Percentiles rank a stretch among this genome's conserved stretches.
phyloP scores from a whole-genome alignment of 2,797 vertebrate species.

The Mareca penelope region DNA sequence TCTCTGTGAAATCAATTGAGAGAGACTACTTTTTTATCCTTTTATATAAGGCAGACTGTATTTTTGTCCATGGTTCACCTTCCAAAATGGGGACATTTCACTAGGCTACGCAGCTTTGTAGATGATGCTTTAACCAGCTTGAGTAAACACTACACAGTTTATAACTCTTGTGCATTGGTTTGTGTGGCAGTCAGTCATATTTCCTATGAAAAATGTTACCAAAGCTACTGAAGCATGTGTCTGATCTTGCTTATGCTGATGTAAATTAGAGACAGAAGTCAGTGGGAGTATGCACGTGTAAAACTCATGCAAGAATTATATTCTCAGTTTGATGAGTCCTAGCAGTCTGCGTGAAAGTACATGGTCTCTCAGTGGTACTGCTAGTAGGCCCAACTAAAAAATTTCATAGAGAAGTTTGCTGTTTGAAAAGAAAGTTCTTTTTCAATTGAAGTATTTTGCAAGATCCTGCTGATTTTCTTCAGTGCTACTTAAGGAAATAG shows the following conservation, averaged over 20 bases:
- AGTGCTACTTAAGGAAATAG: not conserved
- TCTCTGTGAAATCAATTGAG: not conserved
- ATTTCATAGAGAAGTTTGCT: not conserved
- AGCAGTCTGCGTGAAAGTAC: not conserved
- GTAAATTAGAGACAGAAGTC: not conserved
- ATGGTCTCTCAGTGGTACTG: not conserved
- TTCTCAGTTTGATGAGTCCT: not conserved
- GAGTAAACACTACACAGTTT: not conserved
- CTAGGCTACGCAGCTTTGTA: not conserved
- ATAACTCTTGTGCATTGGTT: not conserved
- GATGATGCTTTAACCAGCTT: not conserved
- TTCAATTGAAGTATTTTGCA: not conserved
- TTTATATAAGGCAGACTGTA: not conserved
- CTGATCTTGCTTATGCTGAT: not conserved
- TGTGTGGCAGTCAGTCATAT: not conserved
- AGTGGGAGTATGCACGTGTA: not conserved
- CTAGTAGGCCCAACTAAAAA: not conserved
- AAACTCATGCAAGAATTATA: not conserved
- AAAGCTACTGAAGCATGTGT: not conserved
- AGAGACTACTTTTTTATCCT: not conserved
- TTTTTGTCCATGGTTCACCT: not conserved
- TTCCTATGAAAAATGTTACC: not conserved
- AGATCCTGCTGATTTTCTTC: not conserved
- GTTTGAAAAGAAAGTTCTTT: not conserved
- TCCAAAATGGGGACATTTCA: not conserved